These are phyloP conservation scores for Menidia menidia DNA, from an alignment of 2,797 vertebrate species.

Conservation along the genomic window DNA sequence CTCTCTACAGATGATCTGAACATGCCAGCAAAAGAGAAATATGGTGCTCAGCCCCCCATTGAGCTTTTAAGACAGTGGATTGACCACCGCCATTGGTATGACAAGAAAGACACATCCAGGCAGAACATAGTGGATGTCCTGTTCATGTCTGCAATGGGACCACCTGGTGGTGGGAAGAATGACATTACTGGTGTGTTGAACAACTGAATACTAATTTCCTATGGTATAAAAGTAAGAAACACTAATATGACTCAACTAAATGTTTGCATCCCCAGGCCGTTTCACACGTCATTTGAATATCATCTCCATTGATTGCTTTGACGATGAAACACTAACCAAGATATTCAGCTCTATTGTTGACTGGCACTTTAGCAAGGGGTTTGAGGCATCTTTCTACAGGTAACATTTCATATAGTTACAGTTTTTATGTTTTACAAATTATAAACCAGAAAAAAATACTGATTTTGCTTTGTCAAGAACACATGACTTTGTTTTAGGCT, in stretches of 20 bases:
- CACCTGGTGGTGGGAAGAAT: slow-evolving; percentile 93
- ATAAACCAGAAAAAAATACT: not conserved
- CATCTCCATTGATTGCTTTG: slow-evolving; percentile 89
- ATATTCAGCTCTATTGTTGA: slow-evolving; percentile 92
- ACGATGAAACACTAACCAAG: slow-evolving; percentile 89
- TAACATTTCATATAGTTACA: slow-evolving; percentile 55
- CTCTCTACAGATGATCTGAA: slow-evolving; percentile 90
- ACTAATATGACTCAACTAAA: not conserved
- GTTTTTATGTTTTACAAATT: not conserved
- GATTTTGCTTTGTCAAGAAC: not conserved
- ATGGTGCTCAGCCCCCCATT: slow-evolving; percentile 94
- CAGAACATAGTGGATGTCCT: slow-evolving; percentile 87
- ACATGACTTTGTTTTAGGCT: slow-evolving; percentile 72
- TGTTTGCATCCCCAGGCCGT: slow-evolving; percentile 82
- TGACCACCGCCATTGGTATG: slow-evolving; percentile 94
- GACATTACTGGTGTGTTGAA: slow-evolving; percentile 88
- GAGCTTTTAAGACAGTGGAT: slow-evolving; percentile 93
- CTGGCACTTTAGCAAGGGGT: slow-evolving; percentile 93
- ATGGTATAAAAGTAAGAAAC: not conserved
- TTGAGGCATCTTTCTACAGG: slow-evolving; percentile 88
- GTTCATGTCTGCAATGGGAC: slow-evolving; percentile 92
- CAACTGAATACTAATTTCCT: not conserved
- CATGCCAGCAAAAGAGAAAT: slow-evolving; percentile 94
- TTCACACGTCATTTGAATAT: slow-evolving; percentile 93
- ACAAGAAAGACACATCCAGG: slow-evolving; percentile 89